Conservation (phyloP, 2,888 invertebrate genomes). For the Yponomeuta malinellus region DNA sequence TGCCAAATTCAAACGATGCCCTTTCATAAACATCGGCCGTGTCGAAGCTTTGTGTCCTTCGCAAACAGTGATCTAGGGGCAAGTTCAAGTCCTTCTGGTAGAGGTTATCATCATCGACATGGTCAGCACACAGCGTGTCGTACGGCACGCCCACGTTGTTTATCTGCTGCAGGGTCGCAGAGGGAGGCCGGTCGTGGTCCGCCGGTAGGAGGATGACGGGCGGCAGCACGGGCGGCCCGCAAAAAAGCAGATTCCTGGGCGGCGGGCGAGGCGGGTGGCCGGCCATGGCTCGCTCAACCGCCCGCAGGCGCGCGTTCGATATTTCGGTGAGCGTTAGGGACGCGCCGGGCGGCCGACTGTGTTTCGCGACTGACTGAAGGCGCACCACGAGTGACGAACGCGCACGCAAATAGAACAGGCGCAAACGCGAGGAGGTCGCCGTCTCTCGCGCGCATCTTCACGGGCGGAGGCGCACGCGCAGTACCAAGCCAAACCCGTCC, state of each 20-base stretch:
- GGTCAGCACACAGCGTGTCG: constrained; percentile 34
- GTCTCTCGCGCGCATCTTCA: constrained; percentile 74
- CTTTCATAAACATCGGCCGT: constrained; percentile 52
- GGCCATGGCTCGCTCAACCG: constrained; percentile 62
- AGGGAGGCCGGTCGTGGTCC: constrained; percentile 36
- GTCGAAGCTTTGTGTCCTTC: constrained; percentile 67
- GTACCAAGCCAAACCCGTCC: constrained; percentile 67
- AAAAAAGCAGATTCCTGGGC: constrained; percentile 69
- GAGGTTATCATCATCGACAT: constrained; percentile 30
- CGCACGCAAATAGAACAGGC: constrained; percentile 74
- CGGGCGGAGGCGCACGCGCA: constrained; percentile 73
- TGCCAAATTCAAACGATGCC: constrained; percentile 39
- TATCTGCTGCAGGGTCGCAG: constrained; percentile 54
- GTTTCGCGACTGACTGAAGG: constrained; percentile 73
- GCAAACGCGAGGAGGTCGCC: constrained; percentile 73
- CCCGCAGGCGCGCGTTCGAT: constrained; percentile 52
- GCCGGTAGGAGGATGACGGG: constrained; percentile 71
- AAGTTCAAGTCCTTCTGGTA: constrained; percentile 36
- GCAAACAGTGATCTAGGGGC: constrained; percentile 42
- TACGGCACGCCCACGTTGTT: constrained; percentile 67
- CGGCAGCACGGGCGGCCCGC: constrained; percentile 64
- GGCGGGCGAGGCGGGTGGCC: constrained; percentile 68
- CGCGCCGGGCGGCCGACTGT: constrained; percentile 69
- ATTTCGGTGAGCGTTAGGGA: constrained; percentile 55
- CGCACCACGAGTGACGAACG: constrained; percentile 69